Base-by-base conservation (phyloP, 2,797 vertebrate genomes). In the Liasis olivaceus region DNA sequence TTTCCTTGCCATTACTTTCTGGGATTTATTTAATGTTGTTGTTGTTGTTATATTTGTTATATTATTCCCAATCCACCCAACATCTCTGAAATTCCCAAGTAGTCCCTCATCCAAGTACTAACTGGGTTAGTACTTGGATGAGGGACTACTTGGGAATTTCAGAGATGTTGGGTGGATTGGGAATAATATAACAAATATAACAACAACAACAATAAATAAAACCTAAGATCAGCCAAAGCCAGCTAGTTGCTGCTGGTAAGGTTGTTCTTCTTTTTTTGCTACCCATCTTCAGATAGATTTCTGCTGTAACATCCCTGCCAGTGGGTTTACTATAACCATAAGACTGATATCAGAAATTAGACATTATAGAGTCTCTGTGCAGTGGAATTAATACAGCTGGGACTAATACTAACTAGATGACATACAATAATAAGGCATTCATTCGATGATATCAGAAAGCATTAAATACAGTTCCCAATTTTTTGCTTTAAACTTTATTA, bases 401-500 rank as follows among this genome's bases (percentile, higher is more conserved):
- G 90, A 92, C 47, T 36, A 93, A 90, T 3, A 1, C 9, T 91
- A 1, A 36, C n/a, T 9, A 88, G 28, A 92, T 93, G 26, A 62
- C 17, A 60, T 60, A 87, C 14, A 59, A 88, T 87, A 89, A 59
- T 88, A 87, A 63, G 93, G 56, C 36, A 47, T 90, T 88, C 60
- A 20, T 94, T 95, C 90, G 91, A 59, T 62, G 86, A 90, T 92
- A 31, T 24, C 3, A 5, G 36, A 77, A 92, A 91, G 11, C 85
- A 20, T 87, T 90, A 93, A 58, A 89, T 93, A 87, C 77, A 91
- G 31, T 89, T 95, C 31, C 4, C 31, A 90, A 58, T 42, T 90
- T n/a, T 5, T 5, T 59, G 8, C 64, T 88, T 89, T 91, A 91
- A 1, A 85, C 94, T 28, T 85, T 90, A 87, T 92, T 94, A 86